Conservation (phyloP, 2,797 vertebrate species). For the Eidolon dupreanum region DNA sequence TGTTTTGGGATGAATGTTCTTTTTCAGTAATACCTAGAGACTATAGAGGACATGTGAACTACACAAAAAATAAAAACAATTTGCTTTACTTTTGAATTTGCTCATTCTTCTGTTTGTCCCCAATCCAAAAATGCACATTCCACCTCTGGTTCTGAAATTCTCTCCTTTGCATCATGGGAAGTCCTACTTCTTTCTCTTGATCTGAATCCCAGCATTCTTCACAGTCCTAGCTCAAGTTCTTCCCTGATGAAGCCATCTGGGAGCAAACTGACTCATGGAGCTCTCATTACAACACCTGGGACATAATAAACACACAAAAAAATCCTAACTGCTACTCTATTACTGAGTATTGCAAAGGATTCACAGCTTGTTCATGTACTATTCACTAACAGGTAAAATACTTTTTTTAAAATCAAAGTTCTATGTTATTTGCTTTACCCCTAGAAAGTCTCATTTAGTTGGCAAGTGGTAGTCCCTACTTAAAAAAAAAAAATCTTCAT, state of each 20-base stretch:
- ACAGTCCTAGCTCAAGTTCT: neutral
- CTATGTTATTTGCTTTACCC: neutral
- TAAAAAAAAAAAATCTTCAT: neutral
- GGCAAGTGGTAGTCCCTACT: neutral
- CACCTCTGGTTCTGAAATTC: neutral
- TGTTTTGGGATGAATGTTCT: neutral
- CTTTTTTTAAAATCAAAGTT: neutral
- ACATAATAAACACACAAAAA: neutral
- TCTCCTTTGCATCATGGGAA: neutral
- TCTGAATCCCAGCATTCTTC: neutral
- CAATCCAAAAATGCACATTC: neutral
- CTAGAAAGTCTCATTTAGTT: neutral
- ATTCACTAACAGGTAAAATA: neutral
- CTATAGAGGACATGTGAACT: neutral
- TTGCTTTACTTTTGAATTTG: conserved; percentile 7
- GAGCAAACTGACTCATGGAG: neutral
- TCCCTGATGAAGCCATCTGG: neutral
- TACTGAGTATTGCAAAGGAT: neutral
- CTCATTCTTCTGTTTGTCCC: neutral
- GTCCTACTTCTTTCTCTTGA: neutral
- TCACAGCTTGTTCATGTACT: neutral
- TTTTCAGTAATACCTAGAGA: neutral
- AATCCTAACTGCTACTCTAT: neutral
- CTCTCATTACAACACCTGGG: neutral
- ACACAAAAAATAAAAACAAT: neutral